A percentile compares a stretch with the other conserved stretches of the same genome.
Evolutionary conservation across 2,113 vertebrate genomes (phyloP).

Genomic region (Rhabdornis inornatus): DNA sequence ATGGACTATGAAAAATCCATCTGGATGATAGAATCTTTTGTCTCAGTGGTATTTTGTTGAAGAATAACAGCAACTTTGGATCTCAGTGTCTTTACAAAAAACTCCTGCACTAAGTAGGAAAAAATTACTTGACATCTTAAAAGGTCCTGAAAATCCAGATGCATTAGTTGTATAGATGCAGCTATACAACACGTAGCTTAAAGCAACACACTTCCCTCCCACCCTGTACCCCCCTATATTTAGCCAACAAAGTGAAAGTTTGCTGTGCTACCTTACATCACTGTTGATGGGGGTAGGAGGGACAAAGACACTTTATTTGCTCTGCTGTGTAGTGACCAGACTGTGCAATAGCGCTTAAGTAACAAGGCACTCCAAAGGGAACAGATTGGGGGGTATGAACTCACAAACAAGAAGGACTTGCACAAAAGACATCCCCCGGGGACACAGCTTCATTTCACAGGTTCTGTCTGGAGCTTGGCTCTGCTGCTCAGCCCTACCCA

Average conservation of each 20-base stretch:
- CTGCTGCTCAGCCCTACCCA: background rate
- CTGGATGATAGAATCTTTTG: background rate
- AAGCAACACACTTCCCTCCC: background rate
- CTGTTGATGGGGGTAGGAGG: background rate
- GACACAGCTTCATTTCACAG: background rate
- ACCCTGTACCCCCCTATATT: fast-evolving
- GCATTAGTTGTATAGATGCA: background rate
- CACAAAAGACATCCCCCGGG: background rate
- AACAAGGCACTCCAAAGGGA: background rate
- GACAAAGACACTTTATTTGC: background rate
- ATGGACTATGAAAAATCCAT: slow-evolving; percentile 2
- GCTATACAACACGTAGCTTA: background rate
- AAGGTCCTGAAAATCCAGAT: background rate
- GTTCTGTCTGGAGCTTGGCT: background rate
- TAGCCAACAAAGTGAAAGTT: background rate
- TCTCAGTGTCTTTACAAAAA: background rate
- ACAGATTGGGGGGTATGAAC: fast-evolving
- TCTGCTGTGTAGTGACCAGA: background rate
- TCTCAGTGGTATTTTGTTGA: background rate
- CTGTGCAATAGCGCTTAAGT: background rate
- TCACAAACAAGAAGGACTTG: background rate
- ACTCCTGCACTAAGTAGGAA: background rate
- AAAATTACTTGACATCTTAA: background rate
- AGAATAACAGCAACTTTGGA: background rate
- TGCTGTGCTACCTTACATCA: background rate